phyloP scores from a whole-genome alignment of 2,113 vertebrate genomes.

The Thunnus thynnus region DNA sequence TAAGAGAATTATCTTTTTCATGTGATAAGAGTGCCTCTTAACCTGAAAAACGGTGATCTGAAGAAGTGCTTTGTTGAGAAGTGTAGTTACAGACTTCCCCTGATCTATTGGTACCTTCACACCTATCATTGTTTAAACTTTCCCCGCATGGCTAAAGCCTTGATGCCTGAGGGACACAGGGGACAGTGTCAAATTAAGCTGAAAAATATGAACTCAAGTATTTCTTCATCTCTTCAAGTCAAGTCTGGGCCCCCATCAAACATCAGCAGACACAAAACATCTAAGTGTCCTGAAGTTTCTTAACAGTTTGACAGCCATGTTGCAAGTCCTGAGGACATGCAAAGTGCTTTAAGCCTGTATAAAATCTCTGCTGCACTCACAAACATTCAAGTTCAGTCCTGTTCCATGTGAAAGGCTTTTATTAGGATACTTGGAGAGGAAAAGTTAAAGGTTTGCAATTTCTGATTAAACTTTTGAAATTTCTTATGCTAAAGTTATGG shows the following conservation, averaged over 20 bases:
- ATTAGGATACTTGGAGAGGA: background rate
- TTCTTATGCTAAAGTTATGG: background rate
- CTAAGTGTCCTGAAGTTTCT: constrained; percentile 42
- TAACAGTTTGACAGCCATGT: constrained; percentile 60
- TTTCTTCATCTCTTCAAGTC: constrained; percentile 46
- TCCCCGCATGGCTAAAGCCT: background rate
- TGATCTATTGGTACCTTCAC: constrained; percentile 4
- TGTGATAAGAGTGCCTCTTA: background rate
- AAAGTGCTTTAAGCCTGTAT: constrained; percentile 44
- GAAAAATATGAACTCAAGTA: constrained; percentile 53
- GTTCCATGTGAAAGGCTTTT: constrained; percentile 27
- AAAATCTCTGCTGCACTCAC: constrained; percentile 36
- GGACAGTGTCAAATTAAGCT: constrained; percentile 26
- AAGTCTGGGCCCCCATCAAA: constrained; percentile 39
- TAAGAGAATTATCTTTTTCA: background rate
- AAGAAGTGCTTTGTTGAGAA: constrained; percentile 18
- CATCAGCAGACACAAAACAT: constrained; percentile 37
- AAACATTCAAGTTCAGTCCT: constrained; percentile 66
- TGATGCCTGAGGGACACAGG: background rate
- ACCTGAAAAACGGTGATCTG: background rate
- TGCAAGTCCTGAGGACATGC: constrained; percentile 38
- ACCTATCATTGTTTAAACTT: constrained; percentile 32
- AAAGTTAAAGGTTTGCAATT: constrained; percentile 10
- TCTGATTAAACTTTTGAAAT: constrained; percentile 12
- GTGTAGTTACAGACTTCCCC: constrained; percentile 14